Percentiles rank a stretch among this genome's conserved stretches.
Evolutionary conservation across 1,140 invertebrate species (phyloP).

Genomic region (Triops cancriformis): DNA sequence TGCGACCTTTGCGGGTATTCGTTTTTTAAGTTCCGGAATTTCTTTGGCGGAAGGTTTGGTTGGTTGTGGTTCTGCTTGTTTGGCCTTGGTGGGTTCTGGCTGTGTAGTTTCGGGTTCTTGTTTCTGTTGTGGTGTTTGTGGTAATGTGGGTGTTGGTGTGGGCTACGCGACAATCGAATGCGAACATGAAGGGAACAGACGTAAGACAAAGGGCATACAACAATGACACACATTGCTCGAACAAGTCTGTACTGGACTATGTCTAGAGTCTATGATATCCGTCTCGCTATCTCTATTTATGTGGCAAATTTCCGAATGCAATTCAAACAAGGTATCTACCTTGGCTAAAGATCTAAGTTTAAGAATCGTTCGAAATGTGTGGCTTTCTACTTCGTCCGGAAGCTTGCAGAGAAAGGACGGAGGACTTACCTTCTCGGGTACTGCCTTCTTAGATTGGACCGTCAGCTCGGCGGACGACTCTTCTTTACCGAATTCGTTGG

Average conservation of each 20-base stretch:
- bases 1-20: no score
- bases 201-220: background rate
- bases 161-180: background rate
- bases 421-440: background rate
- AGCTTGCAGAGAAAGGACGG: background rate
- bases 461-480: constrained; percentile 67
- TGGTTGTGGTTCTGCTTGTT: background rate
- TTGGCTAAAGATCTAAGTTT: background rate
- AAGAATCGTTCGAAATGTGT: background rate
- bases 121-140: constrained; percentile 4
- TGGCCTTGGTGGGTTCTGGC: background rate
- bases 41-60: background rate
- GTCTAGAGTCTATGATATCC: background rate
- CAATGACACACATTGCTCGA: constrained; percentile 18
- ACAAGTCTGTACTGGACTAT: background rate
- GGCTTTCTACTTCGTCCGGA: background rate
- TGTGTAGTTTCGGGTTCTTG: background rate
- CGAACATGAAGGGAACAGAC: background rate
- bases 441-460: constrained; percentile 46
- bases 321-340: constrained; percentile 6
- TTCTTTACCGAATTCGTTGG: constrained; percentile 71
- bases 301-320: background rate
- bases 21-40: background rate
- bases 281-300: background rate
- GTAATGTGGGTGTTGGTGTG: background rate